These are phyloP conservation scores for Drosophila sulfurigaster DNA, from an alignment of 1,140 invertebrate species.

Conservation along the genomic window DNA sequence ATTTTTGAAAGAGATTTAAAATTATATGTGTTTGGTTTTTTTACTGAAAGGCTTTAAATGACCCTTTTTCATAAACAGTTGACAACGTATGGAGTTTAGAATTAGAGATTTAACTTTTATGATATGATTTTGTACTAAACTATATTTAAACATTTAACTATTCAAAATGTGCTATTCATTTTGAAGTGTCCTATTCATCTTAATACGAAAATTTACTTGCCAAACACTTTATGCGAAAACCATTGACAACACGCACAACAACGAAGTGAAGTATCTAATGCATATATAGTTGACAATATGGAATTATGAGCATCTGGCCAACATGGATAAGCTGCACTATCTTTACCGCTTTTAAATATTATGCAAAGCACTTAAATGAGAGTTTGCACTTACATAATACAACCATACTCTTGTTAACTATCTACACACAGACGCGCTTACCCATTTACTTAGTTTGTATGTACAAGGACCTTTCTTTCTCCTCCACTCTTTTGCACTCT, in stretches of 20 bases:
- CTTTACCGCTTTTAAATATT: conserved; percentile 50
- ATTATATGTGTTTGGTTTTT: conserved; percentile 10
- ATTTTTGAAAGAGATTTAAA: conserved; percentile 18
- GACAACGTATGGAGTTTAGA: too few relatives aligned
- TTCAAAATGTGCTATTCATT: too few relatives aligned
- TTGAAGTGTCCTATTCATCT: too few relatives aligned
- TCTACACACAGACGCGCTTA: conserved; percentile 17
- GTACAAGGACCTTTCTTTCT: conserved; percentile 5
- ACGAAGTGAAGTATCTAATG: neutral
- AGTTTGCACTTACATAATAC: conserved; percentile 33
- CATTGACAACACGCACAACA: neutral
- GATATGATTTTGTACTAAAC: too few relatives aligned
- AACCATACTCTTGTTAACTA: conserved; percentile 15
- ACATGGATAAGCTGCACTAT: conserved; percentile 27
- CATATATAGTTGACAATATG: conserved; percentile 13
- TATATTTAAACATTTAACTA: too few relatives aligned
- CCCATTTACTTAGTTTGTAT: conserved; percentile 4
- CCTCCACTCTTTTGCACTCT: neutral
- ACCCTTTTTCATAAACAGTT: too few relatives aligned
- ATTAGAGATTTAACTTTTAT: too few relatives aligned
- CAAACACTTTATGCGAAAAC: neutral
- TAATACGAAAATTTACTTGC: neutral
- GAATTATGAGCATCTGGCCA: conserved; percentile 9
- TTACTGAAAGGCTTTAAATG: neutral
- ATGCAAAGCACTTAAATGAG: conserved; percentile 76